Evolutionary conservation across 2,888 invertebrate genomes (phyloP).

Genomic region (Caenorhabditis wallacei): DNA sequence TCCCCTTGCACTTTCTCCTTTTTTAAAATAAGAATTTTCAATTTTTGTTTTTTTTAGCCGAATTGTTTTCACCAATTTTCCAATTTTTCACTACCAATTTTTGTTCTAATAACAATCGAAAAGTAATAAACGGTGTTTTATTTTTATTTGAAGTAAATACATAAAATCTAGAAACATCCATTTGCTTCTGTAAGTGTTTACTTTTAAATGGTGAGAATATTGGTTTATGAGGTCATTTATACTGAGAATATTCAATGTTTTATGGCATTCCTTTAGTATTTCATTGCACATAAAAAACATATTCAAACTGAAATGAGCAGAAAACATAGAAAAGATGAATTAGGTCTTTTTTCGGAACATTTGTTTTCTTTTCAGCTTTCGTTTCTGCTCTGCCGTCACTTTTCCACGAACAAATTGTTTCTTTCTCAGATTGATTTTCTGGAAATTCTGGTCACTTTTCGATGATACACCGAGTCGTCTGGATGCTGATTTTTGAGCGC

Average conservation of each 20-base stretch:
- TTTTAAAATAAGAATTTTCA: neutral
- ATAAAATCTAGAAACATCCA: too few relatives aligned
- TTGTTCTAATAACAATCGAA: conserved; percentile 55
- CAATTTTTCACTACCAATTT: conserved; percentile 15
- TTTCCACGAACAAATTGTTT: conserved; percentile 73
- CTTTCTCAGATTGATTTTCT: conserved; percentile 74
- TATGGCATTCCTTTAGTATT: neutral
- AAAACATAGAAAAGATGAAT: neutral
- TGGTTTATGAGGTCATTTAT: too few relatives aligned
- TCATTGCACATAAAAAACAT: neutral
- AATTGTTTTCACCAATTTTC: conserved; percentile 6
- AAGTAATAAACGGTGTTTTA: conserved; percentile 58
- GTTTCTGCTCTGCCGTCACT: conserved; percentile 69
- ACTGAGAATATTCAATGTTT: neutral
- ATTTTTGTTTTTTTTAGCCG: conserved; percentile 47
- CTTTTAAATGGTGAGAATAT: neutral
- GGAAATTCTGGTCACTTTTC: conserved; percentile 68
- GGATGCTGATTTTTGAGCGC: conserved; percentile 51
- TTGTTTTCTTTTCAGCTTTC: conserved; percentile 71
- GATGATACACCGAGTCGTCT: conserved; percentile 26
- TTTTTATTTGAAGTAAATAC: neutral
- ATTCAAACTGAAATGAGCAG: neutral
- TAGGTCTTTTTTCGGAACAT: conserved; percentile 66
- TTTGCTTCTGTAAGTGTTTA: neutral
- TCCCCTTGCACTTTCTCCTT: conserved; percentile 22